A percentile compares a stretch with the other conserved stretches of the same genome.
These are phyloP conservation scores for Brienomyrus brachyistius DNA, from an alignment of 2,113 vertebrate genomes.

Conservation along the genomic window DNA sequence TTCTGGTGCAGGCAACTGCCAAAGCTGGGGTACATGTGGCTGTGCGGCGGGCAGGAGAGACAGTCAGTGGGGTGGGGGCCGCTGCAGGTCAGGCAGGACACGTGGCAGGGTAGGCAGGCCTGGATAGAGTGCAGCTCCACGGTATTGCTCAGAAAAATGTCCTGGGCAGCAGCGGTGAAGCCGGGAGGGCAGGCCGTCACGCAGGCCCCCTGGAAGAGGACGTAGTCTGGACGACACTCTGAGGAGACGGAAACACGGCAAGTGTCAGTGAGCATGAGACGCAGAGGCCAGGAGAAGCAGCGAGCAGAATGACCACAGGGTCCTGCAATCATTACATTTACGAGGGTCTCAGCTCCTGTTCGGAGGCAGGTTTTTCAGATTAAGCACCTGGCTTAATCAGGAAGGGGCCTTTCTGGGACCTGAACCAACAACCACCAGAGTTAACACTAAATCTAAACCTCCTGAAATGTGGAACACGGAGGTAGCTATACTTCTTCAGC, in stretches of 20 bases:
- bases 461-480: background rate
- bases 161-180: conserved; percentile 61
- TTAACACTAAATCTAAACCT: background rate
- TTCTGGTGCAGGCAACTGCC: conserved; percentile 75
- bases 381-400: background rate
- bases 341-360: background rate
- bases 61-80: conserved; percentile 70
- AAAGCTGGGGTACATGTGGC: conserved; percentile 66
- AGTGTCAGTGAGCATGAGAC: background rate
- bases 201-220: conserved; percentile 79
- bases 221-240: conserved; percentile 86
- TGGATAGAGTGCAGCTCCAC: conserved; percentile 62
- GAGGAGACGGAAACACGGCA: conserved; percentile 20
- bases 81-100: conserved; percentile 76
- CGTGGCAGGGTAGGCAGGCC: conserved; percentile 74
- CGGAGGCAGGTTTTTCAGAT: background rate
- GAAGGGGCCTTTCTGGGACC: background rate
- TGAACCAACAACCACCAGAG: background rate
- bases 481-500: background rate
- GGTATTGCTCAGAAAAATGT: conserved; percentile 68
- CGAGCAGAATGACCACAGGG: background rate
- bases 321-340: background rate
- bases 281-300: background rate
- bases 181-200: conserved; percentile 77
- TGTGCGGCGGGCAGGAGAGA: conserved; percentile 81